Percentiles rank a stretch among this genome's conserved stretches.
These are phyloP conservation scores for Microcebus ravelobensis DNA, from an alignment of 2,113 vertebrate genomes.

Conservation along the genomic window DNA sequence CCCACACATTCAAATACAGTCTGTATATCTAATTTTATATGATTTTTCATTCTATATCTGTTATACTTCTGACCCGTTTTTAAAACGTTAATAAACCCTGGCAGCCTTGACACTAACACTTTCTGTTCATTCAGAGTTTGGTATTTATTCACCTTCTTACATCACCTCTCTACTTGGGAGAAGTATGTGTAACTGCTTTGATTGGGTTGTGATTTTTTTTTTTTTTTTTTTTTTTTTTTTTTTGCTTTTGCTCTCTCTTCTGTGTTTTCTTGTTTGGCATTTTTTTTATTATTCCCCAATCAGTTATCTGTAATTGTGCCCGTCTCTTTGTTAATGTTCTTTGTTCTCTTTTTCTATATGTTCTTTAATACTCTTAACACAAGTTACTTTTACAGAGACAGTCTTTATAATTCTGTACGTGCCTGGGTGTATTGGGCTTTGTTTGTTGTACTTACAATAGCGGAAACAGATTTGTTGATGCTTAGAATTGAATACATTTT, in stretches of 20 bases:
- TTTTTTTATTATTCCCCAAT: not conserved
- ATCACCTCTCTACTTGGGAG: not conserved
- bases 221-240: not conserved
- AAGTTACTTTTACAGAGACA: not conserved
- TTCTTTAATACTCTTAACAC: not conserved
- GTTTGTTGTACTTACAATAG: not conserved
- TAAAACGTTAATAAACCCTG: not conserved
- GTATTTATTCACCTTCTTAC: not conserved
- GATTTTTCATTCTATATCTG: too few relatives aligned
- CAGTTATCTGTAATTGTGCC: not conserved
- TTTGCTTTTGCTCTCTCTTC: not conserved
- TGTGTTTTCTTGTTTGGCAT: not conserved
- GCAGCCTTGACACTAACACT: not conserved
- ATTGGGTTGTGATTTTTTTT: not conserved
- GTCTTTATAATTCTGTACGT: not conserved
- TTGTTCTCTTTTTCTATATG: not conserved
- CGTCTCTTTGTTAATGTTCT: not conserved
- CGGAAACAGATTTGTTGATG: not conserved
- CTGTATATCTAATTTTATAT: not conserved
- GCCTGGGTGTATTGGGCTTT: not conserved
- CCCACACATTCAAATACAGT: not conserved
- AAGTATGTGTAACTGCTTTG: not conserved
- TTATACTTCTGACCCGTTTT: not conserved
- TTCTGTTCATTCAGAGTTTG: not conserved
- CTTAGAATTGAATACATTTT: not conserved